A percentile compares a stretch with the other conserved stretches of the same genome.
Evolutionary conservation across 2,797 vertebrate species (phyloP).

Genomic region (Onychomys arenicola): DNA sequence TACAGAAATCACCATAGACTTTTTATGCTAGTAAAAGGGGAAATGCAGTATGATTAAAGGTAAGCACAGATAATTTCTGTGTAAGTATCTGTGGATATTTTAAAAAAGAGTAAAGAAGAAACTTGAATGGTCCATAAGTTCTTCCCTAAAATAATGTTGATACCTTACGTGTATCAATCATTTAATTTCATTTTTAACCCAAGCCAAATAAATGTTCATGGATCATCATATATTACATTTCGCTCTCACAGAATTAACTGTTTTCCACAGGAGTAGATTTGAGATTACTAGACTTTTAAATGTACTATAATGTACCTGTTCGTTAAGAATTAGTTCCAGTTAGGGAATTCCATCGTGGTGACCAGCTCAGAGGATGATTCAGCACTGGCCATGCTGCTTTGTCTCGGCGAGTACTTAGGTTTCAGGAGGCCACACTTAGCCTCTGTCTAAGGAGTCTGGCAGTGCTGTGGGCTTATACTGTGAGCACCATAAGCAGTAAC

Average conservation of each 20-base stretch:
- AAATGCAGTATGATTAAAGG: conserved; percentile 38
- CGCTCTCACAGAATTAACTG: conserved; percentile 29
- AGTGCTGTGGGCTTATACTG: not conserved
- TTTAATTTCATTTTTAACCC: conserved; percentile 49
- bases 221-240: not conserved
- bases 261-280: conserved; percentile 29
- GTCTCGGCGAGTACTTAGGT: conserved; percentile 26
- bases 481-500: not conserved
- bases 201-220: conserved; percentile 18
- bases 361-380: not conserved
- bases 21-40: conserved; percentile 3
- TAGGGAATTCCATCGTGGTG: conserved; percentile 14
- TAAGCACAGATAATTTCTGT: not conserved
- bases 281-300: not conserved
- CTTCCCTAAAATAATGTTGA: conserved; percentile 21
- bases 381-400: not conserved
- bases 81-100: conserved; percentile 13
- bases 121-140: not conserved
- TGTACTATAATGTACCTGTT: not conserved
- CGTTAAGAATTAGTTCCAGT: conserved; percentile 27
- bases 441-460: not conserved
- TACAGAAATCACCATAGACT: conserved; percentile 30
- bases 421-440: conserved; percentile 22
- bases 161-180: not conserved
- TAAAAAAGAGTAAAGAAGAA: conserved; percentile 40